Evolutionary conservation across 2,888 invertebrate genomes (phyloP), one percentile per base, ranked within the genome.

Genomic region (Neoscelio sp.): DNA sequence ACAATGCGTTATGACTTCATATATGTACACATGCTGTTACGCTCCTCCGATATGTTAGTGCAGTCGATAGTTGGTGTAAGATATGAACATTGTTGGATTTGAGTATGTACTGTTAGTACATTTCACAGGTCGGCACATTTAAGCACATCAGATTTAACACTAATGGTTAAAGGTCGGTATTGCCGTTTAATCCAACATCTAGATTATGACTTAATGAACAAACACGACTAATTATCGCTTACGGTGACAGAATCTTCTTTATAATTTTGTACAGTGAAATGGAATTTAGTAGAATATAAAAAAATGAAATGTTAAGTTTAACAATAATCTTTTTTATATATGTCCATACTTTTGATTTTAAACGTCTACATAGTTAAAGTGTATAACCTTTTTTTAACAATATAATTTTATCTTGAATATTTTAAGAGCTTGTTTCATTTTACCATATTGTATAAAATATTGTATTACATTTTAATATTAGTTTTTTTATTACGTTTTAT

Each of bases 1-100:
- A 18, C 50, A 10, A n/a, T 50, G 13, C 30, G 26, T 50, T 23
- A 23, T 15, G 23, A 12, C 12, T 44, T 18, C 6, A 4, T 12
- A 30, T 15, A 13, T 30, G 15, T 30, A 50, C 17, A 46, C 44
- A 30, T 13, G 23, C 12, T 8, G 42, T 70, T 70, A 50, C 50
- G 50, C 58, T 46, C 30, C 15, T 30, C 13, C 13, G 20, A 26
- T 48, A 42, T 62, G 35, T 62, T 48, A 44, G 40, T 35, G 10
- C 38, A 44, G 54, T 56, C 64, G 64, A 76, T 76, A 56, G 46
- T 48, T 62, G 56, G 64, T 76, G 68, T 62, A 67, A 76, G 68
- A 68, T 76, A 64, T 40, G 46, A 44, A 54, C 62, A 68, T 68
- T 76, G 62, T 64, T 76, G 46, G 18, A 42, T 48, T 26, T 13